phyloP scores from a whole-genome alignment of 1,140 invertebrate genomes.

The Heliothis subflexa region DNA sequence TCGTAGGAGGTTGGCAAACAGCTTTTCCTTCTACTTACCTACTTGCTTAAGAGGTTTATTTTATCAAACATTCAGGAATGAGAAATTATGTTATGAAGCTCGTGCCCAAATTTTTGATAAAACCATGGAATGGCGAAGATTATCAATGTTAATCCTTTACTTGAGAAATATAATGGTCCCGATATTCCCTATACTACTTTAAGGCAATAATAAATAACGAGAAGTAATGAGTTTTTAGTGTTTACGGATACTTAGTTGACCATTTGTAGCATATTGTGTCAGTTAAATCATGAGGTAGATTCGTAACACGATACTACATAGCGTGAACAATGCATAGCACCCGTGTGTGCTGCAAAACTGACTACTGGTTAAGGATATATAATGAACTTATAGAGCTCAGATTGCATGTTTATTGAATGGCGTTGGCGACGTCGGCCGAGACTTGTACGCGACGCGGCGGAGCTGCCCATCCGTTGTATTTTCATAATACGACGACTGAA shows the following conservation, averaged over 20 bases:
- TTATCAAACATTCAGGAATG: neutral
- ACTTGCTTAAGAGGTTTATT: neutral
- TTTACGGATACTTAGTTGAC: too few species aligned
- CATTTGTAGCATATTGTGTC: conserved; percentile 16
- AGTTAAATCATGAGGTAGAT: neutral
- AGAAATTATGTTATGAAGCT: too few species aligned
- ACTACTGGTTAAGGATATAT: conserved; percentile 60
- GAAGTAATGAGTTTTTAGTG: too few species aligned
- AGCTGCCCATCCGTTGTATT: conserved; percentile 71
- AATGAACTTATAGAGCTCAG: conserved; percentile 63
- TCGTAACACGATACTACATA: conserved; percentile 21
- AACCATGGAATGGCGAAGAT: too few species aligned
- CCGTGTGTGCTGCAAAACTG: conserved; percentile 59
- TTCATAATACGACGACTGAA: conserved; percentile 76
- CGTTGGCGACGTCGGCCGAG: conserved; percentile 40
- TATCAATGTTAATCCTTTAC: too few species aligned
- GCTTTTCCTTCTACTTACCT: conserved; percentile 49
- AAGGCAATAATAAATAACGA: too few species aligned
- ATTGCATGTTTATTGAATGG: conserved; percentile 80
- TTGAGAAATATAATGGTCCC: too few species aligned
- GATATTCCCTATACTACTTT: too few species aligned
- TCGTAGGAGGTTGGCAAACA: conserved; percentile 54
- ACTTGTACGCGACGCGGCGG: conserved; percentile 53
- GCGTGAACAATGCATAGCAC: conserved; percentile 44
- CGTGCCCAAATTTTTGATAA: too few species aligned